Evolutionary conservation across 1,140 invertebrate genomes (phyloP).

Genomic region (Onthophagus taurus): DNA sequence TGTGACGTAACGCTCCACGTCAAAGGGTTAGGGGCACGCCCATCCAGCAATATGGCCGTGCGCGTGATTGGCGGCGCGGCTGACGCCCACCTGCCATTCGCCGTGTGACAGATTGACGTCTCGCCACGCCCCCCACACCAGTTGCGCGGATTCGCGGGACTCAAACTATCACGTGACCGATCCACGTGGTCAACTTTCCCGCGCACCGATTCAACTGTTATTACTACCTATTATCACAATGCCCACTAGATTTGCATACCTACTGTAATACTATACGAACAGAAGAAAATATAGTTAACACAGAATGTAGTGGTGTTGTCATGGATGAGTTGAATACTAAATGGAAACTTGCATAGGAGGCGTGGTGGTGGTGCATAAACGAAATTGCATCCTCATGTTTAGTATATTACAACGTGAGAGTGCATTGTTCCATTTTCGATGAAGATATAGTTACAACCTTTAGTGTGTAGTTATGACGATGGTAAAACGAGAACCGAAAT

Average conservation of each 20-base stretch:
- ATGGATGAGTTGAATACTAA: too few species aligned
- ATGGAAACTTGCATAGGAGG: too few species aligned
- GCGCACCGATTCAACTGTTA: not conserved
- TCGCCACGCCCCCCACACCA: slow-evolving; percentile 14
- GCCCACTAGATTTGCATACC: not conserved
- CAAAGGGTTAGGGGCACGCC: slow-evolving; percentile 16
- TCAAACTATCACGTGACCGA: slow-evolving; percentile 12
- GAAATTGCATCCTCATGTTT: too few species aligned
- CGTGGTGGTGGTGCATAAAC: too few species aligned
- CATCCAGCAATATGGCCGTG: slow-evolving; percentile 15
- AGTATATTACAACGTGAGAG: too few species aligned
- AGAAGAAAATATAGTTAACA: too few species aligned
- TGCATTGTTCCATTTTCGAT: too few species aligned
- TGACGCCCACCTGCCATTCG: slow-evolving; percentile 15
- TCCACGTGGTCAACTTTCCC: slow-evolving; percentile 11
- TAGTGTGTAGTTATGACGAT: too few species aligned
- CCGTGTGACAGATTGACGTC: slow-evolving; percentile 14
- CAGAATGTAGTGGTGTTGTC: too few species aligned
- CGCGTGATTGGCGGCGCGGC: slow-evolving; percentile 11
- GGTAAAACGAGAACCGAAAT: too few species aligned
- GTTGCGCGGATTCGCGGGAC: slow-evolving; percentile 16
- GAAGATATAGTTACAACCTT: too few species aligned
- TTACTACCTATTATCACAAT: not conserved
- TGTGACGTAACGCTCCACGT: slow-evolving; percentile 14
- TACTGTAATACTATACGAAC: too few species aligned